Conservation (phyloP, 2,113 vertebrate genomes). For the crab-eating macaque (Macaca fascicularis) region T2T-MFA8v1.1 NC_088378.1:54096001-54096500, state of each 20-base stretch:
- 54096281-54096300: slow-evolving; percentile 24
- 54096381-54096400: neutral
- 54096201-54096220: slow-evolving; percentile 66
- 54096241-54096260: slow-evolving; percentile 40
- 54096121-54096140: slow-evolving; percentile 66
- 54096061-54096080: slow-evolving; percentile 77
- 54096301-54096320: neutral
- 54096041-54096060: slow-evolving; percentile 83
- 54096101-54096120: slow-evolving; percentile 56
- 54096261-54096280: slow-evolving; percentile 25
- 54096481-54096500: neutral
- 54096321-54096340: slow-evolving; percentile 15
- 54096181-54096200: slow-evolving; percentile 46
- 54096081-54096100: slow-evolving; percentile 66
- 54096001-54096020: slow-evolving; percentile 70
- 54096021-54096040: slow-evolving; percentile 68
- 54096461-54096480: neutral
- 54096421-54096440: slow-evolving; percentile 26
- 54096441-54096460: neutral
- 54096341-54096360: neutral
- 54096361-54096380: slow-evolving; percentile 20
- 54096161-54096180: slow-evolving; percentile 51
- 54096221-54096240: slow-evolving; percentile 63
- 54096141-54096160: slow-evolving; percentile 42
- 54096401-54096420: neutral